Evolutionary conservation across 2,113 vertebrate species (phyloP).

Genomic region (Notiomystis cincta): DNA sequence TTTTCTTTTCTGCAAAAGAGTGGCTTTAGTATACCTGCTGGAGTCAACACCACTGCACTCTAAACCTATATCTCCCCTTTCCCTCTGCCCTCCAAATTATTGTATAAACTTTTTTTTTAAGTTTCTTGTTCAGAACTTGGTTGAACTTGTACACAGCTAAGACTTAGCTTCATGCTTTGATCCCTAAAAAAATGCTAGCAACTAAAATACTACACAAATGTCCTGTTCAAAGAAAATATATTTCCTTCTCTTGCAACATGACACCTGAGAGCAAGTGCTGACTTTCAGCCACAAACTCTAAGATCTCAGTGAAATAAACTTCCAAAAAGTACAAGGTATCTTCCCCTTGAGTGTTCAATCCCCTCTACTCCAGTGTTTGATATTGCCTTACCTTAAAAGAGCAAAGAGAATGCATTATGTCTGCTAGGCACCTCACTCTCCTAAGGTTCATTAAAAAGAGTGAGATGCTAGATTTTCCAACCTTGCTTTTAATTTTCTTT

Average conservation of each 20-base stretch:
- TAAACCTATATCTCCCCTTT: not conserved
- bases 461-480: not conserved
- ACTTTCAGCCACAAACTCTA: not conserved
- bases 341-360: not conserved
- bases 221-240: not conserved
- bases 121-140: not conserved
- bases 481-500: not conserved
- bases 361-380: not conserved
- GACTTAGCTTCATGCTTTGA: not conserved
- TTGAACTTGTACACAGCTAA: not conserved
- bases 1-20: not conserved
- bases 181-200: not conserved
- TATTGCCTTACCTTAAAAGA: not conserved
- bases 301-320: not conserved
- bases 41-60: not conserved
- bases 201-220: not conserved
- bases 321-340: not conserved
- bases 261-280: not conserved
- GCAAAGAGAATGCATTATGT: not conserved
- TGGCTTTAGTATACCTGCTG: not conserved
- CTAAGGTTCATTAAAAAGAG: not conserved
- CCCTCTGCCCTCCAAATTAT: not conserved
- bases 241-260: not conserved
- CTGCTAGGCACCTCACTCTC: not conserved
- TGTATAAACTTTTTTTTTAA: not conserved